Percentiles rank a stretch among this genome's conserved stretches.
phyloP scores from a whole-genome alignment of 2,888 invertebrate species.

The Parthenolecanium corni region DNA sequence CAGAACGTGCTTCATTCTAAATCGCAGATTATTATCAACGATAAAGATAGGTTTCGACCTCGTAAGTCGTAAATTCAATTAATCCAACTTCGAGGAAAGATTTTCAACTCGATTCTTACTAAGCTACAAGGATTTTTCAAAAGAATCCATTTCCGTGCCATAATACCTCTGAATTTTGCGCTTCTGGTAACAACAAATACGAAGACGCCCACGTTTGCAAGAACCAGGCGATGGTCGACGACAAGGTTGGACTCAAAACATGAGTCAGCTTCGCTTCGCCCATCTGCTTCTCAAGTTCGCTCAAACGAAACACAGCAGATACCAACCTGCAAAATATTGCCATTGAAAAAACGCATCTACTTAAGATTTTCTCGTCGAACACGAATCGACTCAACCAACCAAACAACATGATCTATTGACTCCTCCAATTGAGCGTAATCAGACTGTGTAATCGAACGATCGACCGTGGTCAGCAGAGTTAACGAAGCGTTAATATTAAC shows the following conservation, averaged over 20 bases:
- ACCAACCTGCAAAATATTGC: slow-evolving; percentile 44
- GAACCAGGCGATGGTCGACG: slow-evolving; percentile 65
- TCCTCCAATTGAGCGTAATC: slow-evolving; percentile 39
- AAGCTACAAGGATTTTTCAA: too few relatives aligned
- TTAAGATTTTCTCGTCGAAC: background rate
- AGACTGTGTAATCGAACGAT: slow-evolving; percentile 39
- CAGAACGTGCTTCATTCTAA: too few relatives aligned
- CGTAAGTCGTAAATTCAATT: too few relatives aligned
- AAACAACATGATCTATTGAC: slow-evolving; percentile 48
- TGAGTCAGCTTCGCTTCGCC: slow-evolving; percentile 53
- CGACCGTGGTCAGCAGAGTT: slow-evolving; percentile 40
- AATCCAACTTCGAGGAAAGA: too few relatives aligned
- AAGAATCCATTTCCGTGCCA: too few relatives aligned
- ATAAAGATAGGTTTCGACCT: too few relatives aligned
- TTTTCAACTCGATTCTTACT: too few relatives aligned
- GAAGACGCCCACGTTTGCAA: slow-evolving; percentile 57
- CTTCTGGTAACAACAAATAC: slow-evolving; percentile 51
- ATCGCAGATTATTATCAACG: too few relatives aligned
- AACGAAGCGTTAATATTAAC: slow-evolving; percentile 42
- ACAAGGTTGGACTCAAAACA: slow-evolving; percentile 66
- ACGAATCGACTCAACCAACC: slow-evolving; percentile 37
- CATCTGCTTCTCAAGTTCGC: slow-evolving; percentile 62
- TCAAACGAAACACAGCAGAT: slow-evolving; percentile 58
- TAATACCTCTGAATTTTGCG: slow-evolving; percentile 45
- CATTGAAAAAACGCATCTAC: background rate